Evolutionary conservation across 2,113 vertebrate genomes (phyloP), one percentile per base, ranked within the genome.

Genomic region (Leiothrix lutea): DNA sequence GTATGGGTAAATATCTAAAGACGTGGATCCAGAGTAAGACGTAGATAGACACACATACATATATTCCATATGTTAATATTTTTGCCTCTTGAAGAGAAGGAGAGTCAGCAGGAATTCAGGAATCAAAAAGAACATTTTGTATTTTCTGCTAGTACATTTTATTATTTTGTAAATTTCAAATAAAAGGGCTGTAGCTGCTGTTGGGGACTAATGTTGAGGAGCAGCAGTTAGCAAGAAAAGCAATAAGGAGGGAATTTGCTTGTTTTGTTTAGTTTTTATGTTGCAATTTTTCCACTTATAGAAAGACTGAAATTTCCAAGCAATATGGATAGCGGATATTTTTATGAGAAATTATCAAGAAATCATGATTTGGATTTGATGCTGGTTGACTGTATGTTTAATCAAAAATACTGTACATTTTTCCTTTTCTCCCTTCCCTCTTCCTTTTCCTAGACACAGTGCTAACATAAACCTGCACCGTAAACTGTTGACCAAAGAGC

Each of bases 401-500:
- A 98, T 97, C 85, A 98, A 96, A 97, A 97, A 95, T 97, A 97
- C 93, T 95, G 67, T 92, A 88, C 88, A 88, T 94, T 95, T 92
- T 98, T 92, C 96, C 94, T 95, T 96, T 77, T 82, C 84, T 96
- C 92, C 96, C 96, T 95, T 96, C 95, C 95, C 82, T 97, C 92
- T 98, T 98, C 69, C 94, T 97, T 98, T 98, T 98, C 97, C 94
- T 97, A 99, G 99, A 98, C 99, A 99, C 98, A 99, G 99, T 98
- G 99, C 99, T 98, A 99, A 99, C 98, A 99, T 99, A 98, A 99
- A 99, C 97, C 99, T 99, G 96, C 99, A 99, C 97, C 99, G 99
- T 97, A 99, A 99, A 99, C 99, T 99, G 98, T 99, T 99, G 99
- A 99, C 99, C 99, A 99, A 99, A 99, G 99, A 99, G 99, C 98